Base-by-base conservation (phyloP, 2,797 vertebrate species). In the Sarcophilus harrisii region DNA sequence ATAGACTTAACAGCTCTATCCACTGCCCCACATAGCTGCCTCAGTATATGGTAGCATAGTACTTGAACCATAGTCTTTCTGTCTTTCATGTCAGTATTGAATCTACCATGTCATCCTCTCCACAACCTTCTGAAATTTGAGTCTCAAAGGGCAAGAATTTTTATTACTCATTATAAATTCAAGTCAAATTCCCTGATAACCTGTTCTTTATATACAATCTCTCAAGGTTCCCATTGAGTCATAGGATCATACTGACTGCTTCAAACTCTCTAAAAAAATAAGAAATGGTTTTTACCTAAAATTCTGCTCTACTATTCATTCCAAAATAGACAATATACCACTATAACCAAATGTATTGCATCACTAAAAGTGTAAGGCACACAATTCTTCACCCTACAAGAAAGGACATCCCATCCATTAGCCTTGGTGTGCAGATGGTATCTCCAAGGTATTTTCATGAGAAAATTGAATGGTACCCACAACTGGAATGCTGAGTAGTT, bases 391-490 rank as follows among this genome's bases (percentile, higher is more conserved):
- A 62, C n/a, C 62, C 94, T 93, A 96, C 93, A 27, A 91, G 49
- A 87, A 96, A 97, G 27, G n/a, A 57, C 91, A 96, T 96, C 21
- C 94, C 60, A 9, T 94, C 96, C 27, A 89, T 66, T 6, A 95
- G 58, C 66, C 92, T 90, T 32, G 96, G 91, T 0, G 92, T 54
- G 16, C 58, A 81, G 94, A 97, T 18, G 89, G 59, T 66, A 93
- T 96, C 91, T 96, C 96, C 66, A 94, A 58, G 30, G 81, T 54
- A 95, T 62, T 94, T 29, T 81, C 96, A 30, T 91, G 58, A 9
- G 96, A 97, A 92, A 96, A 96, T 6, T 92, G 92, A 54, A 97
- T 52, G 38, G 91, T 93, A 92, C 90, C 94, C 8, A 96, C 60
- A 87, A 96, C 93, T 1, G 96, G 97, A 11, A 95, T 66, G 18